These are phyloP conservation scores for Boloria euphrosyne DNA, from an alignment of 2,888 invertebrate species.

Conservation along the genomic window DNA sequence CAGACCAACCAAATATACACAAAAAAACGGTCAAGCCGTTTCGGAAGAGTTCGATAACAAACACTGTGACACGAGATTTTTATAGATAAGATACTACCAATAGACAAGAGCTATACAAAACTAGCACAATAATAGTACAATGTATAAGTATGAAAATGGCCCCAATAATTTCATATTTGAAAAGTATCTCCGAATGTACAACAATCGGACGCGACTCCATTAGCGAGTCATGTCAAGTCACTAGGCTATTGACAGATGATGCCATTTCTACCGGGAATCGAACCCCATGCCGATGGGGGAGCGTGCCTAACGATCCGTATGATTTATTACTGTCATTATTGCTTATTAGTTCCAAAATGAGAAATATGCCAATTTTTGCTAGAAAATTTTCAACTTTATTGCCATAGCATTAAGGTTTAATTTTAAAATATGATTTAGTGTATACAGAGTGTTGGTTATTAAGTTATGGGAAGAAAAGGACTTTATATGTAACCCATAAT, in stretches of 20 bases:
- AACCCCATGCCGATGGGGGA: slow-evolving; percentile 71
- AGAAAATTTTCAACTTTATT: slow-evolving; percentile 40
- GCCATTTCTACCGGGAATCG: slow-evolving; percentile 80
- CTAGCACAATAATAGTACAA: too few relatives aligned
- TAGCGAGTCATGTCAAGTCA: slow-evolving; percentile 79
- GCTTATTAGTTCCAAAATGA: slow-evolving; percentile 53
- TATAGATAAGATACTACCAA: too few relatives aligned
- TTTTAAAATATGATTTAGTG: slow-evolving; percentile 3
- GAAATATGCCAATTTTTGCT: slow-evolving; percentile 54
- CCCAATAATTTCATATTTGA: slow-evolving; percentile 34
- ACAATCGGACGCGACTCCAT: slow-evolving; percentile 73
- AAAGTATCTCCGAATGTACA: slow-evolving; percentile 55
- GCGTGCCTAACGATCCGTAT: slow-evolving; percentile 80
- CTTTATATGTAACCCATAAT: slow-evolving; percentile 63
- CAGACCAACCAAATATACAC: too few relatives aligned
- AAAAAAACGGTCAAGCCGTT: too few relatives aligned
- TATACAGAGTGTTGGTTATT: slow-evolving; percentile 41
- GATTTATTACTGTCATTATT: slow-evolving; percentile 82
- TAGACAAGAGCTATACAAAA: too few relatives aligned
- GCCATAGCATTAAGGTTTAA: not conserved
- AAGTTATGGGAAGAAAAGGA: slow-evolving; percentile 44
- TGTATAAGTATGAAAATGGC: not conserved
- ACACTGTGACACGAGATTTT: too few relatives aligned
- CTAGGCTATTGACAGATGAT: slow-evolving; percentile 80
- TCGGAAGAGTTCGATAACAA: too few relatives aligned